phyloP scores from a whole-genome alignment of 30 jellyfish, hydroid and myxozoan genomes.

The Turritopsis rubra region DNA sequence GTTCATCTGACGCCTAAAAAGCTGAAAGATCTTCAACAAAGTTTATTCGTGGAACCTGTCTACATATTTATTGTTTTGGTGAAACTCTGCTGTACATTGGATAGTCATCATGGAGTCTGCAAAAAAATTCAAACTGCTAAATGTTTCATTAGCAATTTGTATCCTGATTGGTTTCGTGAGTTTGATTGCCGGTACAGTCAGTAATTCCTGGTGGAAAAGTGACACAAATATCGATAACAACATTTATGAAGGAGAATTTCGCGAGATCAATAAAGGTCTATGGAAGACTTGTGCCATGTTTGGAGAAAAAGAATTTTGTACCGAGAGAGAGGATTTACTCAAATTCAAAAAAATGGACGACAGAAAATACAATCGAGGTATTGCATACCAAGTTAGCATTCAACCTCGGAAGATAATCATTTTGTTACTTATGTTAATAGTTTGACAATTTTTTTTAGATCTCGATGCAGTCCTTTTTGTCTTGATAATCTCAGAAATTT shows the following conservation, averaged over 20 bases:
- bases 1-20: background rate
- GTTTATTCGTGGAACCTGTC: no score
- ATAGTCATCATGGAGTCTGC: background rate
- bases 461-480: background rate
- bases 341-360: background rate
- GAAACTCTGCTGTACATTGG: background rate
- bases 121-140: background rate
- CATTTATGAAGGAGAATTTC: background rate
- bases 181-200: background rate
- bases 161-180: background rate
- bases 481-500: background rate
- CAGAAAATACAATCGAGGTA: background rate
- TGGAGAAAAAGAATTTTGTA: background rate
- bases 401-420: no score
- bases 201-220: background rate
- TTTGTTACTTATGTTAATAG: no score
- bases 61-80: background rate
- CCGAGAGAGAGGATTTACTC: background rate
- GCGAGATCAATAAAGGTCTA: background rate
- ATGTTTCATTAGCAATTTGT: background rate
- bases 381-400: no score
- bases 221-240: background rate
- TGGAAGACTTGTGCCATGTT: background rate
- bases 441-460: background rate
- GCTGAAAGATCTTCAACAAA: no score